Evolutionary conservation across 2,797 vertebrate species (phyloP), one percentile per base, ranked within the genome.

Genomic region (Nyctalus aviator): DNA sequence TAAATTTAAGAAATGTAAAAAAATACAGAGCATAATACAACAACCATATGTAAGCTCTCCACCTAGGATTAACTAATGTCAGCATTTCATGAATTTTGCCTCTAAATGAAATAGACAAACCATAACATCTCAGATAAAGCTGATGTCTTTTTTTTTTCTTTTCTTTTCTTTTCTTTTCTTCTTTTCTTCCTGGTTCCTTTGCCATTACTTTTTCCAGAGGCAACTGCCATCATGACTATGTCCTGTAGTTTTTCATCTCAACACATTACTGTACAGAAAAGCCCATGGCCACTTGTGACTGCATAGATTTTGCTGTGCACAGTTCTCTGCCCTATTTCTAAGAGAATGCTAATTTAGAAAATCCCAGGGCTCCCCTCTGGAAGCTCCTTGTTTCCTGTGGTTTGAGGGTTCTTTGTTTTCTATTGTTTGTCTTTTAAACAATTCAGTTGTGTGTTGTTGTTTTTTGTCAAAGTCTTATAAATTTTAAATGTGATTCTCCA

Each of bases 331-430:
- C 53, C 46, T 50, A 35, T 79, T 91, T 88, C 79, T 46, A 55
- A 76, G 25, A 55, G 53, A n/a, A 88, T 66, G 35, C 30, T 59
- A 9, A 23, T 57, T 68, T 50, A 78, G 76, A 48, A 5, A 35
- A 57, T 53, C 48, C 25, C 25, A 37, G 14, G 25, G 30, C 32
- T 84, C 17, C 7, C 18, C 44, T n/a, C 55, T 53, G 25, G 35
- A 46, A n/a, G 3, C 37, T 71, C 57, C 83, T 69, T 84, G 44
- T 37, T 85, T 91, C 73, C 62, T 81, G 9, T 85, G 59, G 50
- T 88, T 81, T 88, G 41, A 64, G 30, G 35, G 15, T 53, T 93
- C 66, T 91, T 94, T 90, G 64, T 44, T 90, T 93, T 71, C 44
- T 83, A 90, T 75, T 86, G 18, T 81, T 92, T 83, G 4, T 50